Evolutionary conservation across 2,888 invertebrate genomes (phyloP).

Genomic region (Meandrusa payeni): DNA sequence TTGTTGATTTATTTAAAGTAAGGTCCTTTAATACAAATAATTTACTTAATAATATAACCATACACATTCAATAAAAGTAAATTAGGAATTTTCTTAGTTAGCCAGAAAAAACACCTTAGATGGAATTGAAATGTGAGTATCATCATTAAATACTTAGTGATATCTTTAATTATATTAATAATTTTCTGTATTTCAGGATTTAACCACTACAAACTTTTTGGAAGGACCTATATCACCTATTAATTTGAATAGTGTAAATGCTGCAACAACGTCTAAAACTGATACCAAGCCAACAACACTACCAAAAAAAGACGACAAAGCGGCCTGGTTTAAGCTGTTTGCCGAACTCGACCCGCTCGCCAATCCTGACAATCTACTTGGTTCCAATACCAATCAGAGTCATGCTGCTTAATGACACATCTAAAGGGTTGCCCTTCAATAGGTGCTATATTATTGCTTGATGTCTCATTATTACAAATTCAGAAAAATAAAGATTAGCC

Average conservation of each 20-base stretch:
- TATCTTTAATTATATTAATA: background rate
- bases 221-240: constrained; percentile 45
- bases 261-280: constrained; percentile 28
- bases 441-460: background rate
- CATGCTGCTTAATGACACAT: constrained; percentile 63
- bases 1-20: too few species aligned
- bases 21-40: too few species aligned
- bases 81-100: too few species aligned
- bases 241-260: constrained; percentile 23
- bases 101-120: too few species aligned
- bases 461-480: background rate
- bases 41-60: too few species aligned
- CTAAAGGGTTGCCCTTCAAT: constrained; percentile 4
- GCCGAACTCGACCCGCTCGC: constrained; percentile 95
- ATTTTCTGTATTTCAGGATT: constrained; percentile 44
- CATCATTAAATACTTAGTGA: too few species aligned
- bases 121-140: too few species aligned
- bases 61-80: too few species aligned
- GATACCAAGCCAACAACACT: constrained; percentile 40
- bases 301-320: constrained; percentile 78
- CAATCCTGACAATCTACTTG: constrained; percentile 85
- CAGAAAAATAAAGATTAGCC: background rate
- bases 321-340: constrained; percentile 93
- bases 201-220: constrained; percentile 41
- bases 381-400: constrained; percentile 68